Percentiles rank a stretch among this genome's conserved stretches.
These are phyloP conservation scores for Ptilorrhoa leucosticta DNA, from an alignment of 2,113 vertebrate genomes.

Conservation along the genomic window DNA sequence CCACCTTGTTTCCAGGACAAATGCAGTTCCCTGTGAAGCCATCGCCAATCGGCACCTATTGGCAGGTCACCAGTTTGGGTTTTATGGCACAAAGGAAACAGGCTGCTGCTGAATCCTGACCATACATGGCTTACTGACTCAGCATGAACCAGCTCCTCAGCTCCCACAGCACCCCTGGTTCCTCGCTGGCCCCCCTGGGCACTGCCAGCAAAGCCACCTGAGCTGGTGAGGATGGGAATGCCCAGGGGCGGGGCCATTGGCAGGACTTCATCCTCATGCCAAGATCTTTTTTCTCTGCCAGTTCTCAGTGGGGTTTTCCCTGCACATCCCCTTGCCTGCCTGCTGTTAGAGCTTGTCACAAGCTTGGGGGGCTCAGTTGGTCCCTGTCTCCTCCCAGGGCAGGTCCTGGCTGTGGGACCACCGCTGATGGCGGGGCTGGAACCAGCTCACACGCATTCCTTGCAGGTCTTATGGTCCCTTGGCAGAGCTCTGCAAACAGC, in stretches of 20 bases:
- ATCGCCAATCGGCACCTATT: neutral
- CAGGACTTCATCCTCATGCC: too few relatives aligned
- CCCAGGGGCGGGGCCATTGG: accelerated
- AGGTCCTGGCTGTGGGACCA: accelerated
- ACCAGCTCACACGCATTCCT: accelerated
- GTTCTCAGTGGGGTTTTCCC: neutral
- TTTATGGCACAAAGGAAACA: neutral
- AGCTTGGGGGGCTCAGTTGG: neutral
- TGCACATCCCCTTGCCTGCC: accelerated
- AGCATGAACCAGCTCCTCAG: accelerated
- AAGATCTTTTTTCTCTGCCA: too few relatives aligned
- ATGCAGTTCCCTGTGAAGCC: neutral
- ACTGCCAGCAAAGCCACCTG: neutral
- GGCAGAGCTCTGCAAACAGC: neutral
- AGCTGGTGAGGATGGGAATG: accelerated
- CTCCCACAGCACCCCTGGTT: neutral
- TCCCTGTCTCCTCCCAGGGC: neutral
- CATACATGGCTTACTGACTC: accelerated
- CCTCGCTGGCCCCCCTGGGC: accelerated
- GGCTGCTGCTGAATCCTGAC: neutral
- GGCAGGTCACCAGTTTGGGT: neutral
- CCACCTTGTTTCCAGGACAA: neutral
- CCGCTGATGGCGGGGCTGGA: accelerated
- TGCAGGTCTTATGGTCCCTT: neutral
- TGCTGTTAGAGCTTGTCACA: accelerated